Conservation (phyloP, 2,113 vertebrate species). For the Ploceus nigricollis region DNA sequence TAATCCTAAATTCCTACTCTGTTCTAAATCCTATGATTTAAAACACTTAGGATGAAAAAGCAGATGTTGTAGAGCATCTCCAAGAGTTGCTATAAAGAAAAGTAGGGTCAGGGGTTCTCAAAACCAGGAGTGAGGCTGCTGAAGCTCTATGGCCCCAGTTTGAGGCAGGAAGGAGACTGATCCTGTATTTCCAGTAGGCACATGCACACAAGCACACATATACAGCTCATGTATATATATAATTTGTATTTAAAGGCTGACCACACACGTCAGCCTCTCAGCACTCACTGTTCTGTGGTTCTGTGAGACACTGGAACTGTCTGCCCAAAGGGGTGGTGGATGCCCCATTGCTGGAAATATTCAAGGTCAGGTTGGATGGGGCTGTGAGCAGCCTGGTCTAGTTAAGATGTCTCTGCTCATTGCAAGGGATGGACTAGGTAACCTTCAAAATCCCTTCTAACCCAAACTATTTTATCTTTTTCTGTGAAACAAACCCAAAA, state of each 20-base stretch:
- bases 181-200: not conserved
- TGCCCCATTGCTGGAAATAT: not conserved
- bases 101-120: not conserved
- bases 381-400: not conserved
- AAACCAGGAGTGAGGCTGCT: not conserved
- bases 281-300: accelerated
- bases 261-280: not conserved
- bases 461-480: not conserved
- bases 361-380: not conserved
- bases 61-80: not conserved
- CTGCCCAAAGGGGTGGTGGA: not conserved
- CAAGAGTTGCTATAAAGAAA: not conserved
- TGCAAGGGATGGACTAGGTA: not conserved
- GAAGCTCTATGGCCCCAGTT: not conserved
- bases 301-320: not conserved
- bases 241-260: accelerated
- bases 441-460: not conserved
- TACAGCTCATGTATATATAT: accelerated
- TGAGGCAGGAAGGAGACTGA: not conserved
- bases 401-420: not conserved
- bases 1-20: not conserved
- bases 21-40: too few species aligned
- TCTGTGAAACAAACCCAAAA: not conserved
- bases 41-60: not conserved
- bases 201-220: accelerated